These are phyloP conservation scores for Orchesella flavescens DNA, from an alignment of 2,888 invertebrate genomes.

Conservation along the genomic window DNA sequence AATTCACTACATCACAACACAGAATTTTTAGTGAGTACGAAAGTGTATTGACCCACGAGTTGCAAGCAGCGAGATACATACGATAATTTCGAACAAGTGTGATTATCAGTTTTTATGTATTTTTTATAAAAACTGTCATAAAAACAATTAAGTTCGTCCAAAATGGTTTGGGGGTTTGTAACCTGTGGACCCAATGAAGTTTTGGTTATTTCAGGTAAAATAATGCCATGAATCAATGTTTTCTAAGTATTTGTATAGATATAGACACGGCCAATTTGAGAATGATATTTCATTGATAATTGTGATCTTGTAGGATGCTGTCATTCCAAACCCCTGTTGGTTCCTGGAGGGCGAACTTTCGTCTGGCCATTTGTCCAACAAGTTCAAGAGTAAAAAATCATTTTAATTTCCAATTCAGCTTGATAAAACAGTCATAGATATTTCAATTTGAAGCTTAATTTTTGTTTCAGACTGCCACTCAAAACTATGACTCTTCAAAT, in stretches of 20 bases:
- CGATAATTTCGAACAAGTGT: too few relatives aligned
- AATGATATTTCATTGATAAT: not conserved
- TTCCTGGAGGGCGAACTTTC: slow-evolving; percentile 97
- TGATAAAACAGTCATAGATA: not conserved
- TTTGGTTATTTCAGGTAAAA: slow-evolving; percentile 91
- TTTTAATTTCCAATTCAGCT: not conserved
- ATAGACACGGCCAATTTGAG: too few relatives aligned
- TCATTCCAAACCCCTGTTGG: slow-evolving; percentile 91
- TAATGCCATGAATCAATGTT: not conserved
- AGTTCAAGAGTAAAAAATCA: slow-evolving; percentile 74
- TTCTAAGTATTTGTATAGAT: not conserved
- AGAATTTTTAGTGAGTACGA: too few relatives aligned
- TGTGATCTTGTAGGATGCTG: slow-evolving; percentile 84
- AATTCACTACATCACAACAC: too few relatives aligned
- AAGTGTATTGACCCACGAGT: too few relatives aligned
- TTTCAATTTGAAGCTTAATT: too few relatives aligned
- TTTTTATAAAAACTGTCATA: too few relatives aligned
- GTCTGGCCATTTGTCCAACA: slow-evolving; percentile 91
- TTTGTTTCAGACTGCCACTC: slow-evolving; percentile 86
- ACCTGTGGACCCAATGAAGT: slow-evolving; percentile 97
- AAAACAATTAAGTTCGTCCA: too few relatives aligned
- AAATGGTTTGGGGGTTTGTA: slow-evolving; percentile 85
- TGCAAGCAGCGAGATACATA: too few relatives aligned
- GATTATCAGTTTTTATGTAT: too few relatives aligned
- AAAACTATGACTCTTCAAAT: slow-evolving; percentile 98